Percentiles rank a stretch among this genome's conserved stretches.
Conservation (phyloP, 1,140 invertebrate genomes). For the Pseudomyrmex concolor region DNA sequence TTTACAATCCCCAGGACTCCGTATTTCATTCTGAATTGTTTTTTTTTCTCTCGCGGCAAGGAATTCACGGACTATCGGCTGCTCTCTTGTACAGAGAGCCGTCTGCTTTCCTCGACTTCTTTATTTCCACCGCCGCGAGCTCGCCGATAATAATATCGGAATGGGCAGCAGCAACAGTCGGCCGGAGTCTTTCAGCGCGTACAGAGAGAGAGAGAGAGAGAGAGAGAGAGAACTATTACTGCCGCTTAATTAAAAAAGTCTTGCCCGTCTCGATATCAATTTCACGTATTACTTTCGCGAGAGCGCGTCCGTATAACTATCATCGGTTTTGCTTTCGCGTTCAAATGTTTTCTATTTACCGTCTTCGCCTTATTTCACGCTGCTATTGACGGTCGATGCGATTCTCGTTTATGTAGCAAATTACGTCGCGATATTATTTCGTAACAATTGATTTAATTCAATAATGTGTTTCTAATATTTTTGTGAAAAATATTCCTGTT, state of each 20-base stretch:
- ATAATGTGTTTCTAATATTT: not conserved
- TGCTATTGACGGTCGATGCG: not conserved
- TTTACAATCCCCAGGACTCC: conserved; percentile 27
- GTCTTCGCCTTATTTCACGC: not conserved
- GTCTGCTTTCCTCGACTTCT: conserved; percentile 31
- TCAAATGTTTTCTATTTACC: conserved; percentile 39
- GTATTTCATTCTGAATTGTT: conserved; percentile 1
- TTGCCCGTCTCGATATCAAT: conserved; percentile 44
- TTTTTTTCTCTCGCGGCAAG: not conserved
- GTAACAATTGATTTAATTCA: not conserved
- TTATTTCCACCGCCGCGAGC: conserved; percentile 27
- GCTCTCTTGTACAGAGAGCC: not conserved
- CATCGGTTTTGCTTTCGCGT: not conserved
- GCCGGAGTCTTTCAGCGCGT: conserved; percentile 22
- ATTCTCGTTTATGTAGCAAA: not conserved
- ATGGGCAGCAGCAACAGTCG: not conserved
- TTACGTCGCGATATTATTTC: conserved; percentile 17
- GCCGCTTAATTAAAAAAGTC: conserved; percentile 55
- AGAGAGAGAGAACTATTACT: conserved; percentile 65
- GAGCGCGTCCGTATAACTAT: conserved; percentile 17
- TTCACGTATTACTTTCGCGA: conserved; percentile 48
- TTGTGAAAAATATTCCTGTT: not conserved
- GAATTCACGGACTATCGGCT: conserved; percentile 34
- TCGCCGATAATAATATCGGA: conserved; percentile 40
- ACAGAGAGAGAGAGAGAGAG: too few relatives aligned